phyloP scores from a whole-genome alignment of 1,140 invertebrate genomes.

The Drosophila mojavensis region DNA sequence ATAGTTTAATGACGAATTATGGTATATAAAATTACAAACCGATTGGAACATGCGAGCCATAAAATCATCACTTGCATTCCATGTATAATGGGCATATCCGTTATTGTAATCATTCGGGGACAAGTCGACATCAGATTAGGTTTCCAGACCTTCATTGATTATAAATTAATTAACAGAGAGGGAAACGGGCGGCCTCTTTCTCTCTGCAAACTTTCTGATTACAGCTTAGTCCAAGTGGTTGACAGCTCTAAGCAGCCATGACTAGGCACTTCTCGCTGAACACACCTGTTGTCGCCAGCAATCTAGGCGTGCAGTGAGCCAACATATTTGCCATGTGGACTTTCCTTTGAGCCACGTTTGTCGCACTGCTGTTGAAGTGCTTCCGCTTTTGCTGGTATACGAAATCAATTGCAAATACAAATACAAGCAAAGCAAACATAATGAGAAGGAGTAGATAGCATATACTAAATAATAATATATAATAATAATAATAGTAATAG shows the following conservation, averaged over 20 bases:
- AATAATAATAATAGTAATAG: slow-evolving; percentile 18
- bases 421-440: slow-evolving; percentile 15
- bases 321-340: slow-evolving; percentile 33
- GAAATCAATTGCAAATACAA: slow-evolving; percentile 62
- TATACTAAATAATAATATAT: slow-evolving; percentile 27
- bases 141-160: too few species aligned
- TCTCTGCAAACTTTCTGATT: slow-evolving; percentile 7
- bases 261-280: slow-evolving; percentile 2
- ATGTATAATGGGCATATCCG: too few species aligned
- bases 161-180: neutral
- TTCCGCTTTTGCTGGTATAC: slow-evolving; percentile 54
- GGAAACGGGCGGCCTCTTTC: neutral
- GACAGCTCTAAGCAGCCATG: neutral
- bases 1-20: too few species aligned
- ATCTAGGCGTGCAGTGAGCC: slow-evolving; percentile 22
- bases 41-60: too few species aligned
- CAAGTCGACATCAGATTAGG: too few species aligned
- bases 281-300: slow-evolving; percentile 36
- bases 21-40: too few species aligned
- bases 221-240: slow-evolving; percentile 3
- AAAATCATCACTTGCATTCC: too few species aligned
- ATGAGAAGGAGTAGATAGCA: neutral
- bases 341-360: slow-evolving; percentile 2
- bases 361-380: slow-evolving; percentile 20
- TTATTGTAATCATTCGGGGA: too few species aligned